These are phyloP conservation scores for Nemoura dubitans DNA, from an alignment of 2,888 invertebrate species.

Conservation along the genomic window DNA sequence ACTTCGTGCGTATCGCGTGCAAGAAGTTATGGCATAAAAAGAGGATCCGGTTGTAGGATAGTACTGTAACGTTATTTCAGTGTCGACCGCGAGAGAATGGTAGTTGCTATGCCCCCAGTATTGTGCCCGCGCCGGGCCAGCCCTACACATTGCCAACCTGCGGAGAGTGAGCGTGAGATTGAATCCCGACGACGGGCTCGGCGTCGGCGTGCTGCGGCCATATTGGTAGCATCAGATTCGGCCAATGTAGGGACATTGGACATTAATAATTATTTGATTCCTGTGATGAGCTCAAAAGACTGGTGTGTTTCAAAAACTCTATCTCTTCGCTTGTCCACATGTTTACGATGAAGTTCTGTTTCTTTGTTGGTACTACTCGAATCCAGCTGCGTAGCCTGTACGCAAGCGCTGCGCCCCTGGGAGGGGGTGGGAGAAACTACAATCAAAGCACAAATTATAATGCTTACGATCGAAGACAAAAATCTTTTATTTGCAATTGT, in stretches of 20 bases:
- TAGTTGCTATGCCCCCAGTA: conserved; percentile 30
- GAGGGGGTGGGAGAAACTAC: not conserved
- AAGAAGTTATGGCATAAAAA: not conserved
- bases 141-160: conserved; percentile 38
- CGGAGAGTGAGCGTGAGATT: not conserved
- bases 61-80: not conserved
- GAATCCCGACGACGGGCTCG: not conserved
- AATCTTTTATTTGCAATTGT: conserved; percentile 1
- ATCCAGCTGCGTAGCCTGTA: conserved; percentile 16
- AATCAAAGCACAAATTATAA: conserved; percentile 31
- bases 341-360: not conserved
- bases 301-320: conserved; percentile 41
- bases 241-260: conserved; percentile 41
- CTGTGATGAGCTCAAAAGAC: conserved; percentile 48
- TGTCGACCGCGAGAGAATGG: not conserved
- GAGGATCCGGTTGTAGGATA: not conserved
- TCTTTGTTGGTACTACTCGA: not conserved
- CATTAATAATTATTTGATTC: conserved; percentile 35
- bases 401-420: not conserved
- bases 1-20: not conserved
- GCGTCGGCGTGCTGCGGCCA: conserved; percentile 15
- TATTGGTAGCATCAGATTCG: conserved; percentile 35
- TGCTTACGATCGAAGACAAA: not conserved
- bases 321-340: conserved; percentile 26
- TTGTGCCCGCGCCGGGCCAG: conserved; percentile 31